Evolutionary conservation across 2,888 invertebrate genomes (phyloP).

Genomic region (Laspeyria flexula): DNA sequence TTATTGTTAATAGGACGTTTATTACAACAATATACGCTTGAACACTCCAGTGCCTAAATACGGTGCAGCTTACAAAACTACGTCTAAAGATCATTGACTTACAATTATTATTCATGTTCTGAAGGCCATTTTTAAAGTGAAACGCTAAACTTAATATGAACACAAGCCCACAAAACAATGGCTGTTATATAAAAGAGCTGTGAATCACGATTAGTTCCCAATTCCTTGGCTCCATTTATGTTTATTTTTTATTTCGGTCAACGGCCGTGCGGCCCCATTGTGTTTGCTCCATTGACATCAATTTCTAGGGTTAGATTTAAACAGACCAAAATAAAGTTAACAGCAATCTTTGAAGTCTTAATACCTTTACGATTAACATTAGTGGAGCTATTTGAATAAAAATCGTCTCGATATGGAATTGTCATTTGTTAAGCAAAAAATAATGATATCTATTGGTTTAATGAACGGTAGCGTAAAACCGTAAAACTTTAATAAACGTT

Average conservation of each 20-base stretch:
- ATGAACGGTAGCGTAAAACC: constrained; percentile 44
- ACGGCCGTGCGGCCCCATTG: constrained; percentile 74
- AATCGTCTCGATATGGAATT: neutral
- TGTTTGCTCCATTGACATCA: constrained; percentile 76
- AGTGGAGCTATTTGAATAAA: neutral
- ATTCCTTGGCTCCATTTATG: constrained; percentile 64
- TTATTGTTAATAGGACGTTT: constrained; percentile 23
- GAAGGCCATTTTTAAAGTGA: constrained; percentile 20
- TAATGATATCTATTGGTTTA: constrained; percentile 25
- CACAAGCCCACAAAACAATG: constrained; percentile 20
- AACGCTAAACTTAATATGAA: constrained; percentile 17
- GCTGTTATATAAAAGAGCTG: constrained; percentile 37
- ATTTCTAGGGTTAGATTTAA: constrained; percentile 74
- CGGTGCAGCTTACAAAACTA: constrained; percentile 29
- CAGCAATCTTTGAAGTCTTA: constrained; percentile 10
- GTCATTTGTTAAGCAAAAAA: constrained; percentile 13
- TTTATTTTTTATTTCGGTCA: constrained; percentile 82
- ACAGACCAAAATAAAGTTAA: constrained; percentile 46
- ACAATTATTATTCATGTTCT: constrained; percentile 31
- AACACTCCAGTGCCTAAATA: constrained; percentile 26
- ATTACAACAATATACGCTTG: constrained; percentile 29
- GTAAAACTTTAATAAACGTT: constrained; percentile 46
- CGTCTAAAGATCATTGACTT: constrained; percentile 38
- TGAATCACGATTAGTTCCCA: constrained; percentile 71
- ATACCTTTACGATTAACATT: constrained; percentile 23